Evolutionary conservation across 2,113 vertebrate species (phyloP).

Genomic region (Thinocorus orbignyianus): DNA sequence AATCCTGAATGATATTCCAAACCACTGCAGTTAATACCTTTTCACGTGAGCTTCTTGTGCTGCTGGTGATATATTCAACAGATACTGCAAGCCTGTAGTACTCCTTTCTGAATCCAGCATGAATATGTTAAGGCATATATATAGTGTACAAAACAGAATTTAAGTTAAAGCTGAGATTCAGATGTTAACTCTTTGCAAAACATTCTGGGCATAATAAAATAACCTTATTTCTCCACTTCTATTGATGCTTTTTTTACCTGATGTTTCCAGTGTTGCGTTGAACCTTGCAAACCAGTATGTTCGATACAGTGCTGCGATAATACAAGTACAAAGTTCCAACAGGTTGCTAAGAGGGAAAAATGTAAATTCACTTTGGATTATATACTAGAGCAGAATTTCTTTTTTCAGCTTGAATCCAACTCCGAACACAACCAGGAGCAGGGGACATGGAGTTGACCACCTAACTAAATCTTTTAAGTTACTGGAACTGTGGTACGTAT

Average conservation of each 20-base stretch:
- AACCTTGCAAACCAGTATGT: neutral
- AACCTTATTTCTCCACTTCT: neutral
- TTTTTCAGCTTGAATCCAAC: slow-evolving; percentile 15
- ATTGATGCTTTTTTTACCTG: neutral
- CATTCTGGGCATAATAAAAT: neutral
- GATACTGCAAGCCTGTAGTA: neutral
- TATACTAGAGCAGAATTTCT: neutral
- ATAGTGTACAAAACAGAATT: neutral
- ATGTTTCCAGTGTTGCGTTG: neutral
- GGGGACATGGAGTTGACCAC: neutral
- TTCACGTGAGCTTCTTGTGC: neutral
- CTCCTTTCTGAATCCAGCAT: neutral
- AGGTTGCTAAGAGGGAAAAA: neutral
- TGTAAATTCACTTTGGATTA: slow-evolving; percentile 25
- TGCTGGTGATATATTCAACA: neutral
- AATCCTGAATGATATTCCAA: neutral
- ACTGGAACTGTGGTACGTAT: neutral
- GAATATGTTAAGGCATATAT: neutral
- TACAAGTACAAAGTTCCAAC: neutral
- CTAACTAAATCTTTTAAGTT: neutral
- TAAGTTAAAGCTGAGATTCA: neutral
- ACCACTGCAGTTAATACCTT: neutral
- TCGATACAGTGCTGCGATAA: slow-evolving; percentile 7
- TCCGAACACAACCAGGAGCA: neutral
- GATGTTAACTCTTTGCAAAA: neutral